Evolutionary conservation across 2,113 vertebrate species (phyloP).

Genomic region (Poecilia latipinna): DNA sequence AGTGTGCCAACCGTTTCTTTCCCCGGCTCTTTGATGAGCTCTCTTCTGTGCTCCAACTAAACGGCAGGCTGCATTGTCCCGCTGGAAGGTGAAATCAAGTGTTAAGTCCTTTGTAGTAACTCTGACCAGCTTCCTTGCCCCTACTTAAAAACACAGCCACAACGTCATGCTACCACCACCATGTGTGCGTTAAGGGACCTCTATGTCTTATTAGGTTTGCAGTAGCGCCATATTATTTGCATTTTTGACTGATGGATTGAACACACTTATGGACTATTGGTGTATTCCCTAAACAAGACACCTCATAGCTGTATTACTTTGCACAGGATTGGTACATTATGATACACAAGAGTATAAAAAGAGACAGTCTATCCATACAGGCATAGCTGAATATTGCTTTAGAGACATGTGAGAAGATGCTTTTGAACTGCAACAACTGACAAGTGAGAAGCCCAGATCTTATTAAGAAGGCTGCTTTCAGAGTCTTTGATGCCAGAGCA

Average conservation of each 20-base stretch:
- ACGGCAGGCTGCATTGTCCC: conserved; percentile 5
- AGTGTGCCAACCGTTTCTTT: conserved; percentile 39
- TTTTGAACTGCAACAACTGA: conserved; percentile 18
- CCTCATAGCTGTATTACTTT: background rate
- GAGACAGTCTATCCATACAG: background rate
- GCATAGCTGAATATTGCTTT: background rate
- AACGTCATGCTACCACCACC: too few relatives aligned
- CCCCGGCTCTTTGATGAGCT: conserved; percentile 52
- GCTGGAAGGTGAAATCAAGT: too few relatives aligned
- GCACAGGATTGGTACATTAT: background rate
- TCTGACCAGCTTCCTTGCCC: too few relatives aligned
- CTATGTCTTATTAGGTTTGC: too few relatives aligned
- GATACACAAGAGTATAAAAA: background rate
- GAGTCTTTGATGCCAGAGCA: conserved; percentile 33
- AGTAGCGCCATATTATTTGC: too few relatives aligned
- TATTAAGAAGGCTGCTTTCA: conserved; percentile 37
- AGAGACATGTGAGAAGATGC: conserved; percentile 30
- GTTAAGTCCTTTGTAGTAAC: too few relatives aligned
- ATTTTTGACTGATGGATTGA: too few relatives aligned
- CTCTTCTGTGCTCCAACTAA: conserved; percentile 26
- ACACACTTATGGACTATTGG: too few relatives aligned
- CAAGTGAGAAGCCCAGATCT: conserved; percentile 1
- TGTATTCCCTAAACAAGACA: background rate
- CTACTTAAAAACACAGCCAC: too few relatives aligned
- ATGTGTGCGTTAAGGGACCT: too few relatives aligned